These are phyloP conservation scores for Pungitius pungitius DNA, from an alignment of 2,113 vertebrate genomes.

Conservation along the genomic window DNA sequence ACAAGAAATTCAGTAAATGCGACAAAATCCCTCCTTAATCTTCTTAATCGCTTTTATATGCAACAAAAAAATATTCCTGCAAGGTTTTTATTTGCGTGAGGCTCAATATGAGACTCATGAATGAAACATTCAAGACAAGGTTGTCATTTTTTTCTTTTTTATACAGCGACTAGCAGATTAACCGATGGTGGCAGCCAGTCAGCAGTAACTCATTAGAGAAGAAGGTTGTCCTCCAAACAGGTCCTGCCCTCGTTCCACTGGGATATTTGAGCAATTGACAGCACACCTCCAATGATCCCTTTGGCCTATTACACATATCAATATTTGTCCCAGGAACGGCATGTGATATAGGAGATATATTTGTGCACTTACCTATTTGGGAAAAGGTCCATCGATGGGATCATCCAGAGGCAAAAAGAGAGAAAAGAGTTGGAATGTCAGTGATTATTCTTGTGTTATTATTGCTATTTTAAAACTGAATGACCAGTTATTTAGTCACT, in stretches of 20 bases:
- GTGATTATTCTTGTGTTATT: neutral
- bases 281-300: conserved; percentile 10
- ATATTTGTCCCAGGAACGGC: conserved; percentile 20
- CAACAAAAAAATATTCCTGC: neutral
- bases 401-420: conserved; percentile 13
- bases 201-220: conserved; percentile 57
- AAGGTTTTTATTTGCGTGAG: neutral
- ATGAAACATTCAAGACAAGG: conserved; percentile 4
- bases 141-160: neutral
- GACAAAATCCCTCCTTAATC: neutral
- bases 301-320: conserved; percentile 38
- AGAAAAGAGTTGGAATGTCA: conserved; percentile 33
- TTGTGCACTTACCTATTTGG: conserved; percentile 71
- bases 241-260: conserved; percentile 38
- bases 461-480: neutral
- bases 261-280: conserved; percentile 51
- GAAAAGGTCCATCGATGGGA: neutral
- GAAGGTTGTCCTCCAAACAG: conserved; percentile 33
- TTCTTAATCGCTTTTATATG: no score
- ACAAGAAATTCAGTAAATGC: neutral
- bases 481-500: neutral
- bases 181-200: conserved; percentile 42
- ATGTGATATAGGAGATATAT: conserved; percentile 29
- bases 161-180: conserved; percentile 41
- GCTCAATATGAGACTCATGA: neutral